These are phyloP conservation scores for Ptilonorhynchus violaceus DNA, from an alignment of 2,113 vertebrate genomes.

Conservation along the genomic window DNA sequence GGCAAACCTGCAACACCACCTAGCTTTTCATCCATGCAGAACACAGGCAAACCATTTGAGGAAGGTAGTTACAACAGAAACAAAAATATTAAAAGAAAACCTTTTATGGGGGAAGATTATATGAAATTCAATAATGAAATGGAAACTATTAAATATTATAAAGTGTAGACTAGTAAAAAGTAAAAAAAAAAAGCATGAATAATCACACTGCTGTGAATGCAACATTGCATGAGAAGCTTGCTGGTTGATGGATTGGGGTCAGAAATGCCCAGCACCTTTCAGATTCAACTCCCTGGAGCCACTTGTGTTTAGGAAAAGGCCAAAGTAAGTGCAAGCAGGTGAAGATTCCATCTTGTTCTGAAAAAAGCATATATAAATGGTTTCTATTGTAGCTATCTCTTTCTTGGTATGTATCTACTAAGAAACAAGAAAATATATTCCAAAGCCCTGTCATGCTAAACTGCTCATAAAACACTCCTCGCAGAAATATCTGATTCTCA, in stretches of 20 bases:
- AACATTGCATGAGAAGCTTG: background rate
- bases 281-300: background rate
- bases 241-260: background rate
- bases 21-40: background rate
- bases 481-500: background rate
- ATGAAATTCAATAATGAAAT: background rate
- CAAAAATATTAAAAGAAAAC: background rate
- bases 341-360: background rate
- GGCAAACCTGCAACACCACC: background rate
- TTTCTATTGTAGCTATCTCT: background rate
- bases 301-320: background rate
- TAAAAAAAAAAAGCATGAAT: background rate
- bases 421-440: background rate
- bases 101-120: background rate
- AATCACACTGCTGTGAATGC: background rate
- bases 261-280: background rate
- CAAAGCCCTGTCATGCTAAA: background rate
- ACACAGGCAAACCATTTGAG: background rate
- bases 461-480: background rate
- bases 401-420: background rate
- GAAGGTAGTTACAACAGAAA: background rate
- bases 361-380: background rate
- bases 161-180: background rate
- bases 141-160: background rate
- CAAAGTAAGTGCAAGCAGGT: background rate